Evolutionary conservation across 2,888 invertebrate species (phyloP), one percentile per base, ranked within the genome.

Genomic region (Scaptomyza polygonia): DNA sequence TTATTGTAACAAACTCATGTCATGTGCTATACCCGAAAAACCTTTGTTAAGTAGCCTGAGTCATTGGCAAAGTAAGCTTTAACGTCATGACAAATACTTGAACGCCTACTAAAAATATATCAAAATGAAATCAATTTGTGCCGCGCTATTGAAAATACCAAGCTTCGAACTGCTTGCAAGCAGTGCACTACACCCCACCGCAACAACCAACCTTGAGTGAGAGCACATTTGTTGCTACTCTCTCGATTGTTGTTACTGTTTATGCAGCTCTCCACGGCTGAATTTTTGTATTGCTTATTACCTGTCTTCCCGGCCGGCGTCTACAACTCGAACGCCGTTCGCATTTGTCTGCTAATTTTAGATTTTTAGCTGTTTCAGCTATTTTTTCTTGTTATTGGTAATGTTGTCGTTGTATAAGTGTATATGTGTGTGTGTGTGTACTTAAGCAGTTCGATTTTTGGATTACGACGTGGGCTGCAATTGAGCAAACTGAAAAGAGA

Each of bases 291-390:
- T 34, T 42, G n/a, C 9, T 21, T 39, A 29, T 12, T 29, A 16
- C 39, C 4, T 16, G 14, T 39, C 16, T 16, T 9, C 39, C 39
- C 39, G 79, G 82, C 85, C 79, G 81, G 81, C 72, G 58, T 79
- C 64, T 63, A 48, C 67, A 57, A 52, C 44, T 58, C 45, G 29
- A 29, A 16, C 40, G 51, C 59, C 25, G 25, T 62, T 77, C 63
- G 54, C 67, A 77, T 67, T 81, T 80, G 69, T 45, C 61, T 56
- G 79, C 87, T 87, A 87, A 87, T 69, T 88, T 77, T 87, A 87
- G 87, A 73, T 58, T 77, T 82, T 87, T 82, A 88, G 88, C 86
- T 80, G 75, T 76, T 76, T 83, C 77, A 67, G 67, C 67, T 78
- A 68, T 70, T 56, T 68, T 53, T 29, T 57, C 4, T 16, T 16